A percentile compares a stretch with the other conserved stretches of the same genome.
These are phyloP conservation scores for Oscarella lobularis DNA, from an alignment of 37 sponge, comb jelly and placozoan genomes.

Conservation along the genomic window DNA sequence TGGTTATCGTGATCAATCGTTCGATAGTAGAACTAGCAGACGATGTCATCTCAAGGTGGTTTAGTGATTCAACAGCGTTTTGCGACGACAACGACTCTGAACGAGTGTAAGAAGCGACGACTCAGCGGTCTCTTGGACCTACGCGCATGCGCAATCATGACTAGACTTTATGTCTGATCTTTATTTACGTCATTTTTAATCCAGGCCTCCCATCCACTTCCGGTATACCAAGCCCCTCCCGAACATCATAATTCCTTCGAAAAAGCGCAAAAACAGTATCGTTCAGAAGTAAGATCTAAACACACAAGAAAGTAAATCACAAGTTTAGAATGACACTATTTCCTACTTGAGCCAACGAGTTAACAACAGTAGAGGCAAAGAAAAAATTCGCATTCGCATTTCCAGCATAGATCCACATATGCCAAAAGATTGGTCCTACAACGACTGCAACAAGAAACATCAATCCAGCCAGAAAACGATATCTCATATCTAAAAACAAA, in stretches of 20 bases:
- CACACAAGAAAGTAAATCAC: background rate
- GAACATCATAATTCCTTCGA: constrained; percentile 67
- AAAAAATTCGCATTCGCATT: constrained; percentile 98
- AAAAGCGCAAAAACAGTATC: constrained; percentile 12
- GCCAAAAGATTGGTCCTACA: constrained; percentile 81
- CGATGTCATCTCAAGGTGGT: too few species aligned
- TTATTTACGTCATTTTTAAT: too few species aligned
- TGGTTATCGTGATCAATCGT: too few species aligned
- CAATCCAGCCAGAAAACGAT: constrained; percentile 48
- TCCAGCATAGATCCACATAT: constrained; percentile 91
- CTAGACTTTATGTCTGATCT: too few species aligned
- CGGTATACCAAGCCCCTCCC: constrained; percentile 62
- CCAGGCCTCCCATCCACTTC: constrained; percentile 37
- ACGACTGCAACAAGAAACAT: constrained; percentile 61
- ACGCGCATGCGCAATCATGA: too few species aligned
- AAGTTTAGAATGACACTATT: background rate
- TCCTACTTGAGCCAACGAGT: constrained; percentile 80
- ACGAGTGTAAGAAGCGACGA: too few species aligned
- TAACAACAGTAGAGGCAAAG: constrained; percentile 77
- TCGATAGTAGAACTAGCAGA: too few species aligned
- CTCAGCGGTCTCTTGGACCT: too few species aligned
- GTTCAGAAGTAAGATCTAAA: background rate
- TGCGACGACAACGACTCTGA: too few species aligned
- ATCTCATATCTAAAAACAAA: constrained; percentile 40
- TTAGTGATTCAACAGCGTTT: too few species aligned